Conservation (phyloP, 2,113 vertebrate species). For the Eublepharis macularius region DNA sequence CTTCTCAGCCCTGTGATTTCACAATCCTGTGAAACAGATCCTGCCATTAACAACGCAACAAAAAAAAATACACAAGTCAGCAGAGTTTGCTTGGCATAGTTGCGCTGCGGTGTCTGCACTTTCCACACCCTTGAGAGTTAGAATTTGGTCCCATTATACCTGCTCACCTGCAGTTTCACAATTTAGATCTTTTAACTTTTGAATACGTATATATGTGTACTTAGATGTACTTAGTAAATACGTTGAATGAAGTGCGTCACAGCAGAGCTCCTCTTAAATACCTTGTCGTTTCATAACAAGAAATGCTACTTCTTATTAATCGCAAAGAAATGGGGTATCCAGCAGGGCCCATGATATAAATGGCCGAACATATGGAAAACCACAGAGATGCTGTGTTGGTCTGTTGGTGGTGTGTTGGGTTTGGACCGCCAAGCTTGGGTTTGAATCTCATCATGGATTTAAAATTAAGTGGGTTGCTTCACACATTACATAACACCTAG, state of each 20-base stretch:
- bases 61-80: neutral
- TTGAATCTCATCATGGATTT: too few species aligned
- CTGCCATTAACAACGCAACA: neutral
- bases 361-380: neutral
- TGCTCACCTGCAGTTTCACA: neutral
- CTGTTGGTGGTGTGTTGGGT: neutral
- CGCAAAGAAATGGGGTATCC: neutral
- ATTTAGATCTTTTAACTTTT: slow-evolving; percentile 15
- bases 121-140: rapidly evolving
- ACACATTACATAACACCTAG: too few species aligned
- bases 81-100: neutral
- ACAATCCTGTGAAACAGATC: neutral
- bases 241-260: neutral
- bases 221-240: slow-evolving; percentile 18
- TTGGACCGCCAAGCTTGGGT: neutral
- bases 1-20: neutral
- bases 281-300: neutral
- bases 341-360: neutral
- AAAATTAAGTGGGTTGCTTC: too few species aligned
- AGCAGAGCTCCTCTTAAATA: slow-evolving; percentile 19
- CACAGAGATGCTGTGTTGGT: neutral
- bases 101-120: rapidly evolving
- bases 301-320: slow-evolving; percentile 12
- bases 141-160: neutral
- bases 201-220: neutral